A percentile compares a stretch with the other conserved stretches of the same genome.
phyloP scores from a whole-genome alignment of 2,113 vertebrate species.

The Burhinus oedicnemus region DNA sequence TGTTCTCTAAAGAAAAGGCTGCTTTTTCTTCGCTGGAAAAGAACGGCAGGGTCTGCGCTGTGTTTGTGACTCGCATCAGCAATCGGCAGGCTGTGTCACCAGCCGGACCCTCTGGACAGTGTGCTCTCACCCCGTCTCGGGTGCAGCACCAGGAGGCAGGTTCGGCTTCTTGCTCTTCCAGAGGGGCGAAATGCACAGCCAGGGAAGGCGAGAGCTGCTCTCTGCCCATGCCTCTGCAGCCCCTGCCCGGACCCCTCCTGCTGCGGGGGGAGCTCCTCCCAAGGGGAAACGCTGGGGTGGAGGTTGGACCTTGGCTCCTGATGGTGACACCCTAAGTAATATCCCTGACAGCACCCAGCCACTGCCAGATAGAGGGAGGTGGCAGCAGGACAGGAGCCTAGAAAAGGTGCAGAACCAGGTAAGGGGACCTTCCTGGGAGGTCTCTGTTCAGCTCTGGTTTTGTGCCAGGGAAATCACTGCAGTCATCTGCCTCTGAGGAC shows the following conservation, averaged over 20 bases:
- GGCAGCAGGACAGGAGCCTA: background rate
- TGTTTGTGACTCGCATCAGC: background rate
- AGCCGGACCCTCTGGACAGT: fast-evolving
- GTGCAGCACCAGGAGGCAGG: background rate
- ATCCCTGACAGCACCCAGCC: background rate
- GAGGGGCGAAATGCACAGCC: background rate
- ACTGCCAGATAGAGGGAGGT: background rate
- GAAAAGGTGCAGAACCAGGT: background rate
- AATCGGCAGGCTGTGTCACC: fast-evolving
- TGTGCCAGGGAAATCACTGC: background rate
- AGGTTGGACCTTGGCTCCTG: fast-evolving
- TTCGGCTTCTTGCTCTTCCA: background rate
- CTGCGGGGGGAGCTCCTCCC: fast-evolving
- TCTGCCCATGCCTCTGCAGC: fast-evolving
- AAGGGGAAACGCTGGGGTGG: fast-evolving
- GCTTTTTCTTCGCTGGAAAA: background rate
- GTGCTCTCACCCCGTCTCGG: fast-evolving
- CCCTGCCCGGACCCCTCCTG: background rate
- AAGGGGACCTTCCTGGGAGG: background rate
- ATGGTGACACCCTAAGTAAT: too few species aligned
- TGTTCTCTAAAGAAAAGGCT: background rate
- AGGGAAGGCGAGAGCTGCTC: background rate
- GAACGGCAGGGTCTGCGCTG: background rate
- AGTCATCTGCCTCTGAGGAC: background rate
- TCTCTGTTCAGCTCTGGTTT: background rate